Evolutionary conservation across 2,888 invertebrate species (phyloP).

Genomic region (Sycophila texana): DNA sequence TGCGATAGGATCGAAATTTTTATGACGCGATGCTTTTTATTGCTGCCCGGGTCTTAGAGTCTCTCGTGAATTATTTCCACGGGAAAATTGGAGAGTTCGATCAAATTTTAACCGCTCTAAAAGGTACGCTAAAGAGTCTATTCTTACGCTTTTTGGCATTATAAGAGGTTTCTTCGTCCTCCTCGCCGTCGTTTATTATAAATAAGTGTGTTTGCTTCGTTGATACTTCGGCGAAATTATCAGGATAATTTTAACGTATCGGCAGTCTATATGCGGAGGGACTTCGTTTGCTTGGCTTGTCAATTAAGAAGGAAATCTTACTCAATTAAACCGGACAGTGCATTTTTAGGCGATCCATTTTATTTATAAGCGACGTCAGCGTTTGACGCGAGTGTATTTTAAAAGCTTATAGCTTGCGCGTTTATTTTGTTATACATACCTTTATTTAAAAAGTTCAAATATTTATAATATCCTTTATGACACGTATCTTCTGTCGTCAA

Average conservation of each 20-base stretch:
- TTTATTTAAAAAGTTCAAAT: neutral
- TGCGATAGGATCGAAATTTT: slow-evolving; percentile 1
- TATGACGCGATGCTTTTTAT: neutral
- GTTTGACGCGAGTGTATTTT: neutral
- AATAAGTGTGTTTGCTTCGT: neutral
- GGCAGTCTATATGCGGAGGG: no score
- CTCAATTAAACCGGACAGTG: neutral
- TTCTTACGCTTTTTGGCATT: neutral
- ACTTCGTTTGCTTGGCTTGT: neutral
- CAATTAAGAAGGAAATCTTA: slow-evolving; percentile 13
- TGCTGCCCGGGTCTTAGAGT: no score
- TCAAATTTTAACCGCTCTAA: no score
- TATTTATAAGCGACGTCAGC: slow-evolving; percentile 7
- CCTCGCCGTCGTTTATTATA: no score
- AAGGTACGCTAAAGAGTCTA: neutral
- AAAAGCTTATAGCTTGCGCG: neutral
- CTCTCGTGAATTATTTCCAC: no score
- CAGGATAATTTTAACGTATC: no score
- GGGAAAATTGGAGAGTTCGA: no score
- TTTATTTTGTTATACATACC: neutral
- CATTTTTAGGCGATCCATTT: neutral
- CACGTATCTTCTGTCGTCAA: neutral
- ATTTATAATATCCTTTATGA: slow-evolving; percentile 15
- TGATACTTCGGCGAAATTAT: no score
- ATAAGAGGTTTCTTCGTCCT: no score